These are phyloP conservation scores for Oopsacas minuta DNA, from an alignment of 37 sponge, comb jelly and placozoan genomes.

Conservation along the genomic window DNA sequence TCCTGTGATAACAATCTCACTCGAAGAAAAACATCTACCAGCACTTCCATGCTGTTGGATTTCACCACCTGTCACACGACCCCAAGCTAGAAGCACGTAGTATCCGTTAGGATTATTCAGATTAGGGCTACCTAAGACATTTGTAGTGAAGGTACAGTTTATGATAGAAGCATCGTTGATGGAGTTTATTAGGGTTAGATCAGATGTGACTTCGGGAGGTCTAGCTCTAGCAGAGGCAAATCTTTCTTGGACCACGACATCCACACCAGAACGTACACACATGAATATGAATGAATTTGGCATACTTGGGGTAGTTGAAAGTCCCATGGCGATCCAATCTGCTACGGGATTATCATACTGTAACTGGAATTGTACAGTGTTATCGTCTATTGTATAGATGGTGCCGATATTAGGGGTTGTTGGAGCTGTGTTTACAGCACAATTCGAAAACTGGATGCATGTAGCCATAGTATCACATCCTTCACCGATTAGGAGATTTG, in stretches of 20 bases:
- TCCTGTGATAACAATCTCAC: neutral
- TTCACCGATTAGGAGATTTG: neutral
- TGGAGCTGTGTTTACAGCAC: neutral
- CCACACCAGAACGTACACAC: neutral
- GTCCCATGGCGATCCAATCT: neutral
- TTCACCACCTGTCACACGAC: neutral
- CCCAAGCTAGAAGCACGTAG: neutral
- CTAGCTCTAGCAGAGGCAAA: neutral
- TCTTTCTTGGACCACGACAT: neutral
- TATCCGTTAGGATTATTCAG: slow-evolving; percentile 4
- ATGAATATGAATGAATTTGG: neutral
- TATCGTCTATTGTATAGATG: neutral
- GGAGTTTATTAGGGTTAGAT: neutral
- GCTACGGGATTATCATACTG: neutral
- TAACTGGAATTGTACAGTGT: neutral
- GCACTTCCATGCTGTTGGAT: neutral
- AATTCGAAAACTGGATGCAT: neutral
- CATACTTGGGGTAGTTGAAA: neutral
- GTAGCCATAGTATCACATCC: neutral
- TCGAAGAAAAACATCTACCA: neutral
- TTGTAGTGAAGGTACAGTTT: neutral
- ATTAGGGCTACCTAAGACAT: neutral
- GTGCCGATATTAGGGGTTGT: neutral
- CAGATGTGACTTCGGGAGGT: neutral
- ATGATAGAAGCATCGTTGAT: neutral